A percentile compares a stretch with the other conserved stretches of the same genome.
These are phyloP conservation scores for Rhadinocentrus ornatus DNA, from an alignment of 2,797 vertebrate species.

Conservation along the genomic window DNA sequence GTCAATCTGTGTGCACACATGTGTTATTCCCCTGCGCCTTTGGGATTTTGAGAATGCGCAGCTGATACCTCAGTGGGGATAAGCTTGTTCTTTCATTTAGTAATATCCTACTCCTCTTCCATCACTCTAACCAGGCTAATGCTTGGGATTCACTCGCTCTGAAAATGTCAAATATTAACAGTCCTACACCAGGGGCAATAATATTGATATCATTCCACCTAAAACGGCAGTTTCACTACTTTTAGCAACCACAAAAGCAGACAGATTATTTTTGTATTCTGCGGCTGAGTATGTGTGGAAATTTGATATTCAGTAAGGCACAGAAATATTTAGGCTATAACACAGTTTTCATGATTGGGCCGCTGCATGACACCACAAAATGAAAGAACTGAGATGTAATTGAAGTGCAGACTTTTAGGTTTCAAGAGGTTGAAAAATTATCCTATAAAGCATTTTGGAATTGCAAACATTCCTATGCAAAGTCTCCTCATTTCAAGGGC, in stretches of 20 bases:
- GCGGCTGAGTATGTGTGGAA: background rate
- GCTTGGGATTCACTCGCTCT: slow-evolving; percentile 34
- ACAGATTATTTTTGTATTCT: background rate
- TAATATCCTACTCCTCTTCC: slow-evolving; percentile 53
- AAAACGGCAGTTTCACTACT: background rate
- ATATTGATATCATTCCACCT: slow-evolving; percentile 21
- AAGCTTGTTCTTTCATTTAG: slow-evolving; percentile 52
- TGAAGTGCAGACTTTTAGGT: no score
- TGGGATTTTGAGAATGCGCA: slow-evolving; percentile 58
- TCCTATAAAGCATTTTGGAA: no score
- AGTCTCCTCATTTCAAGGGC: no score
- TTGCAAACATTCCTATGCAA: no score
- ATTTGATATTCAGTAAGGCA: no score
- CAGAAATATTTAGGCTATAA: no score
- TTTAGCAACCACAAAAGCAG: slow-evolving; percentile 12
- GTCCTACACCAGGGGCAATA: slow-evolving; percentile 36
- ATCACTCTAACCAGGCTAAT: slow-evolving; percentile 18
- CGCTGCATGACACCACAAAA: no score
- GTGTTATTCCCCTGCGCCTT: slow-evolving; percentile 41
- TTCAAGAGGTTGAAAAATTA: no score
- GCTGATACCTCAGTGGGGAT: slow-evolving; percentile 65
- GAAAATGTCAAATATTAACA: slow-evolving; percentile 55
- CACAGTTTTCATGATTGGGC: no score
- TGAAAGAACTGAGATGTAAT: no score
- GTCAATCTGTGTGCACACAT: background rate